phyloP scores from a whole-genome alignment of 92 coral and sea anemone species.

The Pocillopora meandrina region DNA sequence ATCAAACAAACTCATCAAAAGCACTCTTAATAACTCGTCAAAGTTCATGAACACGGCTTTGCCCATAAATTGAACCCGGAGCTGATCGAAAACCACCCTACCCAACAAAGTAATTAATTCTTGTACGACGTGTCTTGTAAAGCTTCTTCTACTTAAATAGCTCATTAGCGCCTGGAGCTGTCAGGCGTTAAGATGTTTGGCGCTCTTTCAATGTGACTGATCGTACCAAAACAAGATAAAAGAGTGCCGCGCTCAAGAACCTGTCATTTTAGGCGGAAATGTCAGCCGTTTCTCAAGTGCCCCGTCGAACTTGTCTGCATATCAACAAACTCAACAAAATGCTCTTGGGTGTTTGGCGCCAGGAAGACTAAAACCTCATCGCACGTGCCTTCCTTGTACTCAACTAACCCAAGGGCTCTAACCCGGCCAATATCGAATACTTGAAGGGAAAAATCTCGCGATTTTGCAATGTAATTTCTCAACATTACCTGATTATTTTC shows the following conservation, averaged over 20 bases:
- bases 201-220: slow-evolving; percentile 68
- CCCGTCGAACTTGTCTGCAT: slow-evolving; percentile 64
- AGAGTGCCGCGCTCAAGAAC: slow-evolving; percentile 71
- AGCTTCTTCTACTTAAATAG: slow-evolving; percentile 76
- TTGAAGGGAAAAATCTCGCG: background rate
- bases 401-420: background rate
- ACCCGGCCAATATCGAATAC: slow-evolving; percentile 5
- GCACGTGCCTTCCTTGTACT: slow-evolving; percentile 33
- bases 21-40: slow-evolving; percentile 36
- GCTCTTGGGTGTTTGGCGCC: slow-evolving; percentile 61
- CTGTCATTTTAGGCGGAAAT: slow-evolving; percentile 91
- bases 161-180: slow-evolving; percentile 85
- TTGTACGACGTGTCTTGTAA: slow-evolving; percentile 55
- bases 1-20: slow-evolving; percentile 38
- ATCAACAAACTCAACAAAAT: slow-evolving; percentile 41
- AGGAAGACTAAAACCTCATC: slow-evolving; percentile 10
- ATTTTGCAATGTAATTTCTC: background rate
- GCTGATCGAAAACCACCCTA: slow-evolving; percentile 4
- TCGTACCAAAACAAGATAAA: slow-evolving; percentile 70
- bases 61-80: slow-evolving; percentile 26
- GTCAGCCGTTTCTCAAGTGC: slow-evolving; percentile 85
- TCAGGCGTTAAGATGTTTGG: slow-evolving; percentile 67
- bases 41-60: background rate
- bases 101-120: slow-evolving; percentile 55
- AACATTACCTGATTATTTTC: background rate